Evolutionary conservation across 1,140 invertebrate genomes (phyloP), one percentile per base, ranked within the genome.

Genomic region (Chrysopa pallens): DNA sequence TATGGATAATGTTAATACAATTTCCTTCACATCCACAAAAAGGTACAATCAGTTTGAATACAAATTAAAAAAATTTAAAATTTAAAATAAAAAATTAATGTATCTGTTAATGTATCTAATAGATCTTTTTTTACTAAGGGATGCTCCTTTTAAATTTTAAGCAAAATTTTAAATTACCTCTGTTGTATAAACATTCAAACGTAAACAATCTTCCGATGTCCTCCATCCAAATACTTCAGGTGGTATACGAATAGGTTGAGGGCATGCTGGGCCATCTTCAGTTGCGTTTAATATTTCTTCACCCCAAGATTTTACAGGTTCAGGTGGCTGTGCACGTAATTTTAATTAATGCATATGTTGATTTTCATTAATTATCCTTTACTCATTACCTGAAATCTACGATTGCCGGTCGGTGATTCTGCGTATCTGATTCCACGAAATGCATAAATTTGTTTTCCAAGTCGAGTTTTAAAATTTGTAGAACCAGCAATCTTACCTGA

Each of bases 151-250:
- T n/a, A n/a, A n/a, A n/a, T n/a, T n/a, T n/a, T n/a, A n/a, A n/a
- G n/a, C n/a, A n/a, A n/a, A n/a, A n/a, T n/a, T n/a, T n/a, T n/a
- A n/a, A n/a, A n/a, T 38, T 42, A 23, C 6, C 52, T 61, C 61
- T 48, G 54, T 68, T 13, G 69, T 62, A 52, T 74, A 82, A 1
- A 85, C 70, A 50, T 85, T 84, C 11, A 86, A 58, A 53, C 76
- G 80, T 1, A 86, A 67, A 50, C 82, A 85, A 51, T 85, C 80
- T 54, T 77, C 73, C 29, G 51, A 56, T 9, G 40, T 46, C 17
- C 17, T 23, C 17, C 17, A 23, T 3, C 17, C 17, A 5, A 23
- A 23, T 23, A 3, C 17, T 1, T 29, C 1, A 33, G 29, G 1
- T 8, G 17, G n/a, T 6, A 1, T 5, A 45, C 23, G 6, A 2